Conservation (phyloP, 2,797 vertebrate genomes). For the Muscicapa striata region DNA sequence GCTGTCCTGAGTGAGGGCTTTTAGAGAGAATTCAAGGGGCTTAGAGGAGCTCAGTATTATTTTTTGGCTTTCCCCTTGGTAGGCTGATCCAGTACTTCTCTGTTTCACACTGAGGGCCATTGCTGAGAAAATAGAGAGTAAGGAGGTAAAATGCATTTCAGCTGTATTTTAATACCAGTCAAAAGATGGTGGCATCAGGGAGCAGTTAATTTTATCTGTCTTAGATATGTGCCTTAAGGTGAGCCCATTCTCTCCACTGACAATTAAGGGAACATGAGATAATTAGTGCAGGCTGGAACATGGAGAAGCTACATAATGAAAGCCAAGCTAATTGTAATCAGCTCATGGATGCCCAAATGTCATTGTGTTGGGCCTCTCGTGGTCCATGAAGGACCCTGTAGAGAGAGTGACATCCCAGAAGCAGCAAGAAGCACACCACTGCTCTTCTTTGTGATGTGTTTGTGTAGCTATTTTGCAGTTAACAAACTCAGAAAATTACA, state of each 20-base stretch:
- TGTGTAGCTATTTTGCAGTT: neutral
- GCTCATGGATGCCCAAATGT: rapidly evolving
- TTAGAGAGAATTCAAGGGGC: neutral
- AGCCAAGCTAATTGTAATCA: neutral
- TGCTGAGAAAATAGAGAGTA: neutral
- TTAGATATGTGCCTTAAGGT: neutral
- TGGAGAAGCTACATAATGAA: rapidly evolving
- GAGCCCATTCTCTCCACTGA: neutral
- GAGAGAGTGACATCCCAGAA: neutral
- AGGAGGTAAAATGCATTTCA: neutral
- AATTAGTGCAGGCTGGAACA: neutral
- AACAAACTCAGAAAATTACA: neutral
- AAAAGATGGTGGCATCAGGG: neutral
- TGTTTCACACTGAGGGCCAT: neutral
- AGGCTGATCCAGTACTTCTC: neutral
- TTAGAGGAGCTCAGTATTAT: neutral
- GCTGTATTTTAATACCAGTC: neutral
- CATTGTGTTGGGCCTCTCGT: neutral
- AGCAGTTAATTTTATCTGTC: neutral
- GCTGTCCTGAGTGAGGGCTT: neutral
- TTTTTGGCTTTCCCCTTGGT: neutral
- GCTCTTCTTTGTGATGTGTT: neutral
- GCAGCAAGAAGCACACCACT: neutral
- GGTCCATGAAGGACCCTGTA: neutral
- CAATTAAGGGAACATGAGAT: neutral